These are phyloP conservation scores for Sander lucioperca DNA, from an alignment of 2,113 vertebrate genomes.

Conservation along the genomic window DNA sequence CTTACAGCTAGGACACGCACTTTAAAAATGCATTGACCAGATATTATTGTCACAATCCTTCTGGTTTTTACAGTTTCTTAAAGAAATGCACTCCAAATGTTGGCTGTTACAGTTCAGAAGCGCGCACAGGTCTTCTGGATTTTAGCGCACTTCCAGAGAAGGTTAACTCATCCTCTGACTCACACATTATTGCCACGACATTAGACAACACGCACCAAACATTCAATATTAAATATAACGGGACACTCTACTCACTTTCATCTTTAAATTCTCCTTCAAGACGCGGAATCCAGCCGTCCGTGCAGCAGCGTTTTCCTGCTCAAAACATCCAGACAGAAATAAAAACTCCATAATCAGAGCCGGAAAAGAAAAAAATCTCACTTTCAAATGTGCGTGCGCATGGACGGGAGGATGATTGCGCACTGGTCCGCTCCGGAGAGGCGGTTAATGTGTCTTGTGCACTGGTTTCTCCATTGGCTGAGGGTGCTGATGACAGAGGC, in stretches of 20 bases:
- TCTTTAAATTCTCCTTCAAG: conserved; percentile 2
- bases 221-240: background rate
- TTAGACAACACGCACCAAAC: no score
- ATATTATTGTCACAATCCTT: background rate
- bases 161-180: background rate
- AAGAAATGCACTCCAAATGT: background rate
- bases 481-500: conserved; percentile 48
- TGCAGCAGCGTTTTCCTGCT: conserved; percentile 13
- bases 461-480: conserved; percentile 58
- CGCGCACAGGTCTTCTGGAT: background rate
- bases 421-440: conserved; percentile 43
- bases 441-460: conserved; percentile 46
- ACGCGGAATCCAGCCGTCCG: background rate
- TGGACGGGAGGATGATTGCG: background rate
- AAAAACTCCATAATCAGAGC: background rate
- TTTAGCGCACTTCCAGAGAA: background rate
- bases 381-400: background rate
- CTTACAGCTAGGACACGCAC: background rate
- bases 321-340: background rate
- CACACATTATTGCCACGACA: background rate
- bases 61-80: background rate
- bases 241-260: conserved; percentile 50
- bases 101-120: no score
- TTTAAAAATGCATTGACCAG: background rate
- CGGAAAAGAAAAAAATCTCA: background rate